Evolutionary conservation across 2,888 invertebrate species (phyloP), one percentile per base, ranked within the genome.

Genomic region (Dermolepida albohirtum): DNA sequence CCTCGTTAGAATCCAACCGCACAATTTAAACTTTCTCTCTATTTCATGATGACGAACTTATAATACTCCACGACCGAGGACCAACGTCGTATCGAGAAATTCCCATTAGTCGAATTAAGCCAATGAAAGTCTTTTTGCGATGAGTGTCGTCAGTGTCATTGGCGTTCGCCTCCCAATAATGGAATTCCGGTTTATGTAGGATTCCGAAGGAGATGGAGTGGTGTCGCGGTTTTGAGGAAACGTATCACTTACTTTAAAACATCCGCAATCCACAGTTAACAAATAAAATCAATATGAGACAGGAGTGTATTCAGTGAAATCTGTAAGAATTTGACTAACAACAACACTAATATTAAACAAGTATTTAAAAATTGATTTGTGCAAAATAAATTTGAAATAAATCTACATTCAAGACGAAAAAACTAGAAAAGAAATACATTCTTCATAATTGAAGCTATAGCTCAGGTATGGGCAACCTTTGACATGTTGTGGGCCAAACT

Each of bases 31-130:
- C 57, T 43, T 57, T 57, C 27, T 22, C 10, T 41, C 11, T 27
- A 27, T 57, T 57, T 12, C 22, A 43, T 57, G n/a, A 27, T 41
- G 39, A 17, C 22, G 22, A 57, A 17, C 43, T 8, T 22, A 43
- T 57, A 57, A 57, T 44, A 57, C 43, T 27, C 6, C 8, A 6
- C 34, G 34, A 34, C 6, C 34, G 34, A 34, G 10, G 34, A 7
- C 10, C 34, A 10, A 34, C n/a, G 12, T 12, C 43, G 14, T 57
- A 57, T 57, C 8, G 22, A 57, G 43, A 57, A 43, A 17, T 57
- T 43, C 57, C 57, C 57, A 43, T 57, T 57, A 57, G 57, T 43
- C 41, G 43, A 57, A 57, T 57, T 57, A 57, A 57, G 57, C 29
- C 57, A 57, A 57, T 57, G 22, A 57, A 57, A 22, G 43, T 57